Percentiles rank a stretch among this genome's conserved stretches.
phyloP scores from a whole-genome alignment of 1,140 invertebrate genomes.

The Tribolium castaneum region DNA sequence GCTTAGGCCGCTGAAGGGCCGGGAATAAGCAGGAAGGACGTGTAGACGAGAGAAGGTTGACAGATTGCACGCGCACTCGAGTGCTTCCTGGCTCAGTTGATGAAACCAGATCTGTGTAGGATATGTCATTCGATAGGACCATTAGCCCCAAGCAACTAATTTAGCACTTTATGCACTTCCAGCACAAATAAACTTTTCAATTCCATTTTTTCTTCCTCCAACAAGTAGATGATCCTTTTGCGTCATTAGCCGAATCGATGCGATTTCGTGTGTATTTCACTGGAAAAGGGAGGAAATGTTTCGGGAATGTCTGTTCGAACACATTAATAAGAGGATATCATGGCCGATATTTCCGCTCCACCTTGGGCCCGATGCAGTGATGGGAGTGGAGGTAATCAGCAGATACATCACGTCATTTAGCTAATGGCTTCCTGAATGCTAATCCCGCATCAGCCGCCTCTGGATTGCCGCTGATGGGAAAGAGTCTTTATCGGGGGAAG shows the following conservation, averaged over 20 bases:
- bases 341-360: slow-evolving; percentile 41
- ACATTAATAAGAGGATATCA: slow-evolving; percentile 44
- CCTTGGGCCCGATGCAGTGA: slow-evolving; percentile 29
- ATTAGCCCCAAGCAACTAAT: slow-evolving; percentile 18
- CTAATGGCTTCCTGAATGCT: slow-evolving; percentile 63
- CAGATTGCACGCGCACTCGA: slow-evolving; percentile 31
- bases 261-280: not conserved
- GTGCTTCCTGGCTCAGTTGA: slow-evolving; percentile 22
- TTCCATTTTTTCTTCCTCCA: not conserved
- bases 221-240: slow-evolving; percentile 1
- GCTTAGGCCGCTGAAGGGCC: not conserved
- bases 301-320: slow-evolving; percentile 20
- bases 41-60: slow-evolving; percentile 29
- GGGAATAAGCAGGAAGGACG: slow-evolving; percentile 26
- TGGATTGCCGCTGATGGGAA: not conserved
- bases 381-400: slow-evolving; percentile 55
- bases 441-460: slow-evolving; percentile 56
- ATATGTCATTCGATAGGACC: slow-evolving; percentile 25
- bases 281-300: not conserved
- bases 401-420: slow-evolving; percentile 63
- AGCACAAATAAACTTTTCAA: slow-evolving; percentile 18
- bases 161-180: slow-evolving; percentile 15
- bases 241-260: slow-evolving; percentile 12
- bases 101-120: slow-evolving; percentile 26
- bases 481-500: not conserved